Evolutionary conservation across 2,888 invertebrate genomes (phyloP).

Genomic region (Strigamia maritima): DNA sequence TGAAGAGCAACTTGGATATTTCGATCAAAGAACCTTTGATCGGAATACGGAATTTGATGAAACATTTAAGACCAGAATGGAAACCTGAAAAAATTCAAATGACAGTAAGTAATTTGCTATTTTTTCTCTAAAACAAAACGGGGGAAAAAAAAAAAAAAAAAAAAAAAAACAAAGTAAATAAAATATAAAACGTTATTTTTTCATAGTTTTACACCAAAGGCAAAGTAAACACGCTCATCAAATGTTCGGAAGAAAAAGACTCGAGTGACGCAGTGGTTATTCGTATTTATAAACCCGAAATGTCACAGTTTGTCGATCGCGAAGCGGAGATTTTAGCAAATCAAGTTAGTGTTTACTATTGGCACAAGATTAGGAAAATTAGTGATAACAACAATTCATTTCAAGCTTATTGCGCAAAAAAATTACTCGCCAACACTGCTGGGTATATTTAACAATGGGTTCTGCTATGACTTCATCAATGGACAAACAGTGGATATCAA

Average conservation of each 20-base stretch:
- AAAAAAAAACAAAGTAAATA: too few species aligned
- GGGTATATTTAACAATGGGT: neutral
- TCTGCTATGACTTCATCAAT: neutral
- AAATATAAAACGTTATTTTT: too few species aligned
- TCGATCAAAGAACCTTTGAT: neutral
- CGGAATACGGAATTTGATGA: neutral
- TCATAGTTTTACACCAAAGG: conserved; percentile 7
- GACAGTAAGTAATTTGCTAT: neutral
- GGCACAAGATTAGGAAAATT: too few species aligned
- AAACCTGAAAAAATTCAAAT: neutral
- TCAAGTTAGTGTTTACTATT: neutral
- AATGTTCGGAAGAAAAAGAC: neutral
- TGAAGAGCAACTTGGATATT: neutral
- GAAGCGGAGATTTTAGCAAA: conserved; percentile 6
- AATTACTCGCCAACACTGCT: conserved; percentile 2
- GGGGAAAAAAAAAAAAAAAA: neutral
- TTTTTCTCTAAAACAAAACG: too few species aligned
- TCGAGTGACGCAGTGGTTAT: neutral
- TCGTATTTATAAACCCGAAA: conserved; percentile 6
- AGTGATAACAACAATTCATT: neutral
- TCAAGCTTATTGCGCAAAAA: neutral
- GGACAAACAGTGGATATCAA: neutral
- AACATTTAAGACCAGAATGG: neutral
- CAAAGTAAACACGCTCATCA: neutral
- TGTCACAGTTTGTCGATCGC: neutral